phyloP scores from a whole-genome alignment of 2,888 invertebrate species.

The Ochlodes sylvanus region DNA sequence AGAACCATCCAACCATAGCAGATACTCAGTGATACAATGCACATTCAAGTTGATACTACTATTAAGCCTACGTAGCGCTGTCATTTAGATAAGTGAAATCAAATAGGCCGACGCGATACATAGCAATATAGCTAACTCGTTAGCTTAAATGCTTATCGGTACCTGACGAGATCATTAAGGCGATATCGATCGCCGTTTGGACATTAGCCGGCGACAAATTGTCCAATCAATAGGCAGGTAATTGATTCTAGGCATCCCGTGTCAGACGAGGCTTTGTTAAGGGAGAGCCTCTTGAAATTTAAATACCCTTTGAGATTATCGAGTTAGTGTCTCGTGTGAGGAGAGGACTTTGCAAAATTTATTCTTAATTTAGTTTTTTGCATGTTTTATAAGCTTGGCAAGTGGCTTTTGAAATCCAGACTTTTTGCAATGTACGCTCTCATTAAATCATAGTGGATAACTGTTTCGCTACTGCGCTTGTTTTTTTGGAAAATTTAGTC shows the following conservation, averaged over 20 bases:
- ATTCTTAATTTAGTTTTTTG: neutral
- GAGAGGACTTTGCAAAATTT: neutral
- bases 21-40: neutral
- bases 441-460: too few relatives aligned
- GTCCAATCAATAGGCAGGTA: slow-evolving; percentile 84
- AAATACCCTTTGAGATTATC: slow-evolving; percentile 21
- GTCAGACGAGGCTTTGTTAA: slow-evolving; percentile 19
- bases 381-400: neutral
- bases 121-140: slow-evolving; percentile 44
- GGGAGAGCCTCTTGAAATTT: slow-evolving; percentile 28
- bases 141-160: slow-evolving; percentile 52
- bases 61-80: slow-evolving; percentile 7
- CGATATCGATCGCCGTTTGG: slow-evolving; percentile 66
- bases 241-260: slow-evolving; percentile 80
- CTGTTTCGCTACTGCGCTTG: too few relatives aligned
- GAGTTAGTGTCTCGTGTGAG: neutral
- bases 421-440: too few relatives aligned
- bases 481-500: neutral
- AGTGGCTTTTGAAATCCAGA: too few relatives aligned
- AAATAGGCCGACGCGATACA: slow-evolving; percentile 30
- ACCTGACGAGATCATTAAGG: slow-evolving; percentile 78
- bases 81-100: slow-evolving; percentile 36
- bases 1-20: neutral
- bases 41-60: slow-evolving; percentile 1
- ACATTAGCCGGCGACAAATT: slow-evolving; percentile 85